A percentile compares a stretch with the other conserved stretches of the same genome.
phyloP scores from a whole-genome alignment of 2,888 invertebrate genomes.

The Amphipyra tragopoginis region DNA sequence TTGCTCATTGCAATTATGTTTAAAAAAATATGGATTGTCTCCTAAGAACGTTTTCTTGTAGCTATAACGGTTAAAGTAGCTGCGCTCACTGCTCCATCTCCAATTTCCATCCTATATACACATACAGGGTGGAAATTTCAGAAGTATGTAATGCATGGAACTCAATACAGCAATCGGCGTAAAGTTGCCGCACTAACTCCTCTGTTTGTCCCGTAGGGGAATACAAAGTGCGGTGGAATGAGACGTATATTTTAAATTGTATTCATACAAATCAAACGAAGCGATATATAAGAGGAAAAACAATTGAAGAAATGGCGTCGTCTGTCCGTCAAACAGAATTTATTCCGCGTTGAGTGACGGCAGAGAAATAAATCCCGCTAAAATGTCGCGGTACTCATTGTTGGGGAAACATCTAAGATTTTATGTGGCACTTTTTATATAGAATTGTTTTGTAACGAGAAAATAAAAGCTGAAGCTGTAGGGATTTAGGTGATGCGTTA shows the following conservation, averaged over 20 bases:
- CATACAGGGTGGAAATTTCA: too few relatives aligned
- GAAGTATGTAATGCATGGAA: too few relatives aligned
- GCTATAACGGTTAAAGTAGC: too few relatives aligned
- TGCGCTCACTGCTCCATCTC: too few relatives aligned
- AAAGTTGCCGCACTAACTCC: too few relatives aligned
- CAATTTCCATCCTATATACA: too few relatives aligned
- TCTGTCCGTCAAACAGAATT: conserved; percentile 55
- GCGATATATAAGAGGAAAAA: conserved; percentile 41
- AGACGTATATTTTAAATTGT: not conserved
- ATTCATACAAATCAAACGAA: conserved; percentile 9
- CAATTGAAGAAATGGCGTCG: conserved; percentile 47
- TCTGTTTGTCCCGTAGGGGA: too few relatives aligned
- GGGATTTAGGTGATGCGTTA: conserved; percentile 18
- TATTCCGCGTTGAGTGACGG: conserved; percentile 53
- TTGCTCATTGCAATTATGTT: too few relatives aligned
- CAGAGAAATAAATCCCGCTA: conserved; percentile 49
- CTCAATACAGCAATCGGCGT: too few relatives aligned
- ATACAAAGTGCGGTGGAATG: too few relatives aligned
- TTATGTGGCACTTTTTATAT: conserved; percentile 44
- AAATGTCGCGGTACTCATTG: conserved; percentile 29
- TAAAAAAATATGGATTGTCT: too few relatives aligned
- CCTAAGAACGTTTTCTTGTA: too few relatives aligned
- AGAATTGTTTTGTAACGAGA: conserved; percentile 34
- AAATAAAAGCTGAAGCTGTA: conserved; percentile 14
- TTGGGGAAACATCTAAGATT: conserved; percentile 24